Evolutionary conservation across 1,140 invertebrate species (phyloP), one percentile per base, ranked within the genome.

Genomic region (Drosophila nikananu): DNA sequence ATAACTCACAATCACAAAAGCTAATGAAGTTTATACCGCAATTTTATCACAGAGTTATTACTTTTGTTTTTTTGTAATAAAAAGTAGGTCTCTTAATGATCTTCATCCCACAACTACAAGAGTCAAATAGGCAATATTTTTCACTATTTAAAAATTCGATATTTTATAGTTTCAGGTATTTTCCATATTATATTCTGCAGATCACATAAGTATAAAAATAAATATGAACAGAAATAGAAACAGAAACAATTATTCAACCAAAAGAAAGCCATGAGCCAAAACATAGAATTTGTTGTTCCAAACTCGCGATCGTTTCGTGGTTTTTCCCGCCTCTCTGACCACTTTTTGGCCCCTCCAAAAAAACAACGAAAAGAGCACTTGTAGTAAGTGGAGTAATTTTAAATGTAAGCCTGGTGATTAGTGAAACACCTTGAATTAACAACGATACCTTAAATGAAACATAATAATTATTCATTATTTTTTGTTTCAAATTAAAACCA

Each of bases 1-100:
- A 55, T 55, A 39, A 55, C 23, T 39, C 15, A 39, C 32, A 55
- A 37, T 37, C 32, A 37, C 13, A 37, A 55, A 23, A 55, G 32
- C 27, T 21, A 19, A 55, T 17, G 9, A 3, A 37, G 7, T 25
- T 58, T 8, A 5, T 54, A 41, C 55, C 8, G 12, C 4, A n/a
- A 25, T 13, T 17, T 39, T 10, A 37, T 57, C 5, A 23, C 7
- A 17, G 13, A 23, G 30, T 17, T 23, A 23, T 5, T 51, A 10
- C 2, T n/a, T n/a, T 27, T 5, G 1, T 23, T 35, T 32, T 6
- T 35, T 21, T 32, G n/a, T 19, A 21, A 54, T 54, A 5, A 54
- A 23, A 37, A 35, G 7, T 21, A 55, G 37, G 19, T 10, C 25
- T 51, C 27, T 19, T 27, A 0, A 44, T 13, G 19, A 12, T 12